Evolutionary conservation across 2,797 vertebrate genomes (phyloP).

Genomic region (Mormyrops boulengeri): DNA sequence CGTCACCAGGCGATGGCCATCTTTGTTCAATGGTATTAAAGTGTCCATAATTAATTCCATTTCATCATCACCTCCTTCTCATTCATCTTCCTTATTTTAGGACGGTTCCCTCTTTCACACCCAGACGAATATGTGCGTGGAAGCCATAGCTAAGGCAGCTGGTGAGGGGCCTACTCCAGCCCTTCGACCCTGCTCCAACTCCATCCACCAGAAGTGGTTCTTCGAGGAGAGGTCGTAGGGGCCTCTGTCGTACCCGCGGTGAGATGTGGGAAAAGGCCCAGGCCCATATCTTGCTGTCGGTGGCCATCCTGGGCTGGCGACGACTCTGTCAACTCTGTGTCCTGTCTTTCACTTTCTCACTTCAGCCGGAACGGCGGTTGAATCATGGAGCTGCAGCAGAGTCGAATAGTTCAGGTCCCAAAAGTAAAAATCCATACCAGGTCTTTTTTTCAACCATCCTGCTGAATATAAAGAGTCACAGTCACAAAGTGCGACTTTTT

Average conservation of each 20-base stretch:
- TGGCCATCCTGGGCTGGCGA: neutral
- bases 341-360: neutral
- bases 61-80: neutral
- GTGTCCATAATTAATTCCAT: neutral
- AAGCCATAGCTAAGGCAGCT: slow-evolving; percentile 61
- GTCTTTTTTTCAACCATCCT: neutral
- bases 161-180: slow-evolving; percentile 65
- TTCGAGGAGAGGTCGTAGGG: slow-evolving; percentile 69
- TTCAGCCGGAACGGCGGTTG: neutral
- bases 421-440: neutral
- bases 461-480: neutral
- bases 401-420: neutral
- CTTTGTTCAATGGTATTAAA: neutral
- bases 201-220: slow-evolving; percentile 77
- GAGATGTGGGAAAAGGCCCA: neutral
- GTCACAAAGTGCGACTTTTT: neutral
- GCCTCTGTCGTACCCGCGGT: neutral
- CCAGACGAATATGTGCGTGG: slow-evolving; percentile 75
- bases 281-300: neutral
- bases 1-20: neutral
- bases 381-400: neutral
- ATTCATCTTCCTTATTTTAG: slow-evolving; percentile 48
- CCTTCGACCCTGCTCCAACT: slow-evolving; percentile 68
- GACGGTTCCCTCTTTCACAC: slow-evolving; percentile 76
- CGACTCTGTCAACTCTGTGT: neutral